Evolutionary conservation across 2,888 invertebrate species (phyloP), one percentile per base, ranked within the genome.

Genomic region (Folsomia manolachei): DNA sequence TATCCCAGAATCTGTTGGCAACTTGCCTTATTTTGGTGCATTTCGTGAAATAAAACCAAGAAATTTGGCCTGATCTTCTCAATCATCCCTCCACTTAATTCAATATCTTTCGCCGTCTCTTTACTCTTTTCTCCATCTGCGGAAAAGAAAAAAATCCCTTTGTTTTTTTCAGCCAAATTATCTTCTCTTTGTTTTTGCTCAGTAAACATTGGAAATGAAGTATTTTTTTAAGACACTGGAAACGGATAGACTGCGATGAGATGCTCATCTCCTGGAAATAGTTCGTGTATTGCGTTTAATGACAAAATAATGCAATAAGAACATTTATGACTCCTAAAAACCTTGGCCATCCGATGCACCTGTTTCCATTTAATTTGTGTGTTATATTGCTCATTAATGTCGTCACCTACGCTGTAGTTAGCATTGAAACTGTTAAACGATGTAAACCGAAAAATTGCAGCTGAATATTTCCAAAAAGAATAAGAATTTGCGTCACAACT

Each of bases 11-110:
- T 56, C 56, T 7, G 21, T 56, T 56, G 56, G 56, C 56, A 56
- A 56, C 19, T 56, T 56, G 56, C 56, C 56, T 56, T 56, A 21
- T 56, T 56, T 56, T 18, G 56, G 11, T 56, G 56, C 56, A 56
- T 56, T 56, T 56, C 21, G 21, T 7, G 56, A 56, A 56, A 56
- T 56, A 56, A 56, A 56, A 7, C 56, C 51, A 51, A 56, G 14
- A 19, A 56, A 4, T 56, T 7, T 56, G 56, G 56, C 21, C 56
- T 56, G 19, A 56, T 56, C 56, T 56, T 56, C 56, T 56, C 56
- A 56, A 56, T 56, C 56, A 56, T 56, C 21, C 21, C 56, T 21
- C 56, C 56, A 56, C 21, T 56, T 56, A 18, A 56, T 56, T 56
- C 56, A 56, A 56, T 56, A 56, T 56, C 21, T 19, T 56, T 56